A percentile compares a stretch with the other conserved stretches of the same genome.
These are phyloP conservation scores for Camponotus pennsylvanicus DNA, from an alignment of 1,140 invertebrate species.

Conservation along the genomic window DNA sequence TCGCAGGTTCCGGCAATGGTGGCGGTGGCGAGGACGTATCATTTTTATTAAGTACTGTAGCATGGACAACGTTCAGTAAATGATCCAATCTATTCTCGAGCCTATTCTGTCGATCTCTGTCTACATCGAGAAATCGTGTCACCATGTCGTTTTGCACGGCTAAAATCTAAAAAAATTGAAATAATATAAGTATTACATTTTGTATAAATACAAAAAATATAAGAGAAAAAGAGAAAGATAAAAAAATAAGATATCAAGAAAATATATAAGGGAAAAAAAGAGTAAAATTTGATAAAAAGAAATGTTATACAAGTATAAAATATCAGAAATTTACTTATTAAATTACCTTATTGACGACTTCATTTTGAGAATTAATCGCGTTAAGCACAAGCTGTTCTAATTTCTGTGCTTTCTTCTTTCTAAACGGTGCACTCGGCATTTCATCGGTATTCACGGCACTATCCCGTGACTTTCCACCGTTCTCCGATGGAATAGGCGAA, in stretches of 20 bases:
- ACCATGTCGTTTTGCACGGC: conserved; percentile 84
- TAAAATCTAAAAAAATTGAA: conserved; percentile 79
- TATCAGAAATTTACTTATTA: conserved; percentile 72
- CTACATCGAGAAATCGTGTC: conserved; percentile 81
- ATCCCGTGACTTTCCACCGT: conserved; percentile 79
- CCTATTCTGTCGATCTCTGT: conserved; percentile 82
- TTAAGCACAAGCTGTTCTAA: conserved; percentile 82
- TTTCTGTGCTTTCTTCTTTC: conserved; percentile 84
- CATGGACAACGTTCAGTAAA: conserved; percentile 82
- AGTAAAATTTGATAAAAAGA: conserved; percentile 11
- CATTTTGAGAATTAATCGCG: conserved; percentile 84
- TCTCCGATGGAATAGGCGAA: conserved; percentile 80
- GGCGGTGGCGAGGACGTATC: conserved; percentile 10
- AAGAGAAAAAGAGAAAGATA: not conserved
- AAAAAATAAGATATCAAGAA: not conserved
- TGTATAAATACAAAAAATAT: conserved; percentile 1
- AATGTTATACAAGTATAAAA: not conserved
- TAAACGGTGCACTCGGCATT: conserved; percentile 80
- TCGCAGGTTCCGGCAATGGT: conserved; percentile 70
- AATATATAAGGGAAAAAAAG: conserved; percentile 11
- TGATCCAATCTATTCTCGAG: conserved; percentile 83
- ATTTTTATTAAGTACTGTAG: conserved; percentile 80
- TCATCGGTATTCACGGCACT: conserved; percentile 80
- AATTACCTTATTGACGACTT: conserved; percentile 84
- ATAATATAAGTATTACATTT: conserved; percentile 19